Conservation (phyloP, 2,113 vertebrate species). For the Neogobius melanostomus region DNA sequence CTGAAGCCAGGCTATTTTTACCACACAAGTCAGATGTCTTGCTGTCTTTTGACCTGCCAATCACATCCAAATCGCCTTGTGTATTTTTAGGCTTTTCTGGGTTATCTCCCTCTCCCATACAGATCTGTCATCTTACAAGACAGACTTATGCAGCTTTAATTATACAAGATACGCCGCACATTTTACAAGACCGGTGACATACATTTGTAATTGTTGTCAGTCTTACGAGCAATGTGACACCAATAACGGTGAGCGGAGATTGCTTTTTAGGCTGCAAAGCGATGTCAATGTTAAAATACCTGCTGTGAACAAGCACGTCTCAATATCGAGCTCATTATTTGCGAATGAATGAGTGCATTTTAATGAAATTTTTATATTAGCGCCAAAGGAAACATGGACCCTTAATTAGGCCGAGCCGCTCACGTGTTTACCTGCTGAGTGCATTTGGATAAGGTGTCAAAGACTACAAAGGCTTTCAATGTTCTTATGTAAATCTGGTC, state of each 20-base stretch:
- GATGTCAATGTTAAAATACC: constrained; percentile 2
- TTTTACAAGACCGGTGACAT: constrained; percentile 1
- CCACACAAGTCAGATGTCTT: background rate
- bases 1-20: constrained; percentile 9
- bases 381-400: constrained; percentile 20
- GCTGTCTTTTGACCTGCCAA: constrained; percentile 9
- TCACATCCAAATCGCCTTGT: background rate
- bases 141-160: constrained; percentile 1
- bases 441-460: background rate
- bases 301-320: constrained; percentile 29
- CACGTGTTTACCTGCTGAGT: constrained; percentile 18
- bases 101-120: constrained; percentile 7
- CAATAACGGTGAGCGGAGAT: constrained; percentile 1
- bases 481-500: background rate
- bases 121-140: background rate
- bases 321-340: constrained; percentile 21
- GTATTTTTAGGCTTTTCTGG: constrained; percentile 10
- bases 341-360: constrained; percentile 13
- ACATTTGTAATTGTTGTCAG: background rate
- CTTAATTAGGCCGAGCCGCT: constrained; percentile 20
- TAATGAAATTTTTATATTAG: constrained; percentile 19
- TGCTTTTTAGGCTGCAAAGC: background rate
- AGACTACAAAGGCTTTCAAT: constrained; percentile 9
- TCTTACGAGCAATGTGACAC: background rate
- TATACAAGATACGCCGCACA: background rate